Evolutionary conservation across 2,888 invertebrate species (phyloP).

Genomic region (Ctenicera cuprea): DNA sequence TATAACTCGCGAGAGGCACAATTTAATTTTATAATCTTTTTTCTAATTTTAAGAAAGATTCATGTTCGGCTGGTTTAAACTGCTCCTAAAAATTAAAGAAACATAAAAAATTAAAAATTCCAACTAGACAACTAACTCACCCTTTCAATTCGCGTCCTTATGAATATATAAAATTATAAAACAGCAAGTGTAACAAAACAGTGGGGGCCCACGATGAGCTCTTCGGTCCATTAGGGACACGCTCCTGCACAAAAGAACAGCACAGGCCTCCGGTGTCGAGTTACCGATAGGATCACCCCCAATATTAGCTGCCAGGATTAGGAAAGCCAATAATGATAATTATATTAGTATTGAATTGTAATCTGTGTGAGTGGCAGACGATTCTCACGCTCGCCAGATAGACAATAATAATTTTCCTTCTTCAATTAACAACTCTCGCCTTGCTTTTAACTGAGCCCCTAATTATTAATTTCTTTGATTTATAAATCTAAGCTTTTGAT

Average conservation of each 20-base stretch:
- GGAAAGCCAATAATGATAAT: conserved; percentile 73
- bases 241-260: conserved; percentile 67
- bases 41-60: too few relatives aligned
- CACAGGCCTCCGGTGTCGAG: conserved; percentile 66
- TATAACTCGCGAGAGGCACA: too few relatives aligned
- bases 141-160: conserved; percentile 10
- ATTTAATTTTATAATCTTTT: too few relatives aligned
- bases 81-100: too few relatives aligned
- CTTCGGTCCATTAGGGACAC: conserved; percentile 67
- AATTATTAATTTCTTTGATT: conserved; percentile 24
- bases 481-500: conserved; percentile 9
- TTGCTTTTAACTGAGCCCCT: conserved; percentile 14
- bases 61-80: too few relatives aligned
- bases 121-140: neutral
- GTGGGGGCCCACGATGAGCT: conserved; percentile 52
- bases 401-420: conserved; percentile 29
- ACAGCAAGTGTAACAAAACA: conserved; percentile 49
- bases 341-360: conserved; percentile 73
- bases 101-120: neutral
- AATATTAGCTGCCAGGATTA: conserved; percentile 69
- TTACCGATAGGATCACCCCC: conserved; percentile 68
- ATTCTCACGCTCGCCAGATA: conserved; percentile 65
- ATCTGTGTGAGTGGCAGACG: conserved; percentile 63
- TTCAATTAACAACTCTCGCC: conserved; percentile 23
- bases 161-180: conserved; percentile 43